Evolutionary conservation across 2,113 vertebrate genomes (phyloP), one percentile per base, ranked within the genome.

Genomic region (Trogon melanurus): DNA sequence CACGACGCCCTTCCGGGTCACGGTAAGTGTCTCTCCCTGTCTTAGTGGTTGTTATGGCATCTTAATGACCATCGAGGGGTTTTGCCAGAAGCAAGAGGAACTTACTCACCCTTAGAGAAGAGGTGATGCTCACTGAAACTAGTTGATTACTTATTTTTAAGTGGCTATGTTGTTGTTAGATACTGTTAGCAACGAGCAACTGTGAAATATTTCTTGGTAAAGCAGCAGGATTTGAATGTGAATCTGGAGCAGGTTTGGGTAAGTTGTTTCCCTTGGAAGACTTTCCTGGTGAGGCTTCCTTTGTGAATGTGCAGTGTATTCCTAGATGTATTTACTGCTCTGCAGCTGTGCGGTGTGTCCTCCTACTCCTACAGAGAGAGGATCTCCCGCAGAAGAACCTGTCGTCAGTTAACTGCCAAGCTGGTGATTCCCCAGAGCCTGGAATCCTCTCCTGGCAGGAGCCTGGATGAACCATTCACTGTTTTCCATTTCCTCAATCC

Each of bases 1-100:
- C 7, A 94, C 98, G 6, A 98, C 99, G 0, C 99, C 99, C 14
- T 99, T 99, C 98, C 97, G 99, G 38, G 99, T 99, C 97, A 99
- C 99, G 97, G 99, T 99, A 97, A 98, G 97, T 95, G 85, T 54
- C 93, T 85, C 83, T 82, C 62, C 80, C 72, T 80, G 21, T 66
- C 70, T 9, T 44, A 22, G 26, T 14, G 18, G 16, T 13, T 94
- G 4, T 9, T 36, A 8, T 7, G 62, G 50, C 84, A 70, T 36
- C 62, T 22, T 57, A 7, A 17, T 70, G n/a, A 10, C 11, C 95
- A 2, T 11, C 32, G 11, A 1, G 17, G 53, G 84, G 27, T 3
- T 72, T 27, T 76, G 36, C 54, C 30, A 2, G 5, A 3, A 57
- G 56, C 47, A 10, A 69, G 3, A 25, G 45, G 60, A 30, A 5